Base-by-base conservation (phyloP, 1,140 invertebrate species). In the Charaxes varanes region DNA sequence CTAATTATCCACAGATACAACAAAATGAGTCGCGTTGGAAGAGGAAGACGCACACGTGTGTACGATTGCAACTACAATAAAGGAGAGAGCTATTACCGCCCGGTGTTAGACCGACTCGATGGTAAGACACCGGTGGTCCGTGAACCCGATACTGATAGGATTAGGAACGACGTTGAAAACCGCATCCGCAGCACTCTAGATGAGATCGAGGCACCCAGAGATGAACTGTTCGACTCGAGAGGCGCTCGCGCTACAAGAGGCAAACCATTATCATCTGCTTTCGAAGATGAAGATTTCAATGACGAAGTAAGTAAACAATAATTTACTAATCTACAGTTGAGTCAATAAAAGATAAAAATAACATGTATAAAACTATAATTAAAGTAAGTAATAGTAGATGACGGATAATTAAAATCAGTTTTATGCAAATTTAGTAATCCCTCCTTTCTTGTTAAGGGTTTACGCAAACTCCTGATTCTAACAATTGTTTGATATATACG, bases 41-140 rank as follows among this genome's bases (percentile, higher is more conserved):
- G 91, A 77, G 90, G 90, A 52, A 87, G 91, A 36, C 80, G 86
- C 54, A 93, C 91, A 5, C 88, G 89, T 65, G 89, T 93, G 46
- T 93, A 93, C 62, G 90, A 92, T 59, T 92, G 91, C 69, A 93
- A 93, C 63, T 93, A 93, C 73, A 89, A 92, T 77, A 91, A 91
- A 67, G 91, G 91, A 24, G 90, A 93, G 66, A 91, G 90, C 51
- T 92, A 92, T 67, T 93, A 93, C 78, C 90, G 89, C 45, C 88
- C 90, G 6, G 88, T 91, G 51, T 84, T 93, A 11, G 90, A 93
- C 67, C 85, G 90, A 37, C 72, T 93, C 53, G 91, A 93, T 66
- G 86, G 90, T 36, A 92, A 92, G 72, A 87, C 88, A 51, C 87
- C 88, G 16, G 85, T 82, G 69, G 26, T 86, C 68, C 30, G 66